A percentile compares a stretch with the other conserved stretches of the same genome.
Evolutionary conservation across 2,888 invertebrate species (phyloP).

Genomic region (Synanthedon formicaeformis): DNA sequence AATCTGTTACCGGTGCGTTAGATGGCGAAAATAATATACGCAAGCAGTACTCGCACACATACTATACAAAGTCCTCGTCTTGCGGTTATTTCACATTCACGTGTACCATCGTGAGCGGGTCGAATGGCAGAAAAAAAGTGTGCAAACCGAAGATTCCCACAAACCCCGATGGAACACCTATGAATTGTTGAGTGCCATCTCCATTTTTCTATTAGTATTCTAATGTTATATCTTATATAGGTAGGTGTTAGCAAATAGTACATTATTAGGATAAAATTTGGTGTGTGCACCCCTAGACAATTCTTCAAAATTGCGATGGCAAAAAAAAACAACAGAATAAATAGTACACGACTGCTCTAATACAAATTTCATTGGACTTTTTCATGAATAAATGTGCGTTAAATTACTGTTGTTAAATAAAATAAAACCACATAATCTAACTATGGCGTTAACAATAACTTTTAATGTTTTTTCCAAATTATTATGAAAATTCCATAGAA

Average conservation of each 20-base stretch:
- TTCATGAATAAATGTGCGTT: too few species aligned
- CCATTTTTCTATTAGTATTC: too few species aligned
- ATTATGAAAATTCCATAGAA: too few species aligned
- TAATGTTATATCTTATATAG: background rate
- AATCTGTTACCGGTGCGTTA: constrained; percentile 81
- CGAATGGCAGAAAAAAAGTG: constrained; percentile 82
- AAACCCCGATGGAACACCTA: constrained; percentile 80
- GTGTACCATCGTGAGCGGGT: constrained; percentile 82
- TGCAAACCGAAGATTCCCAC: constrained; percentile 84
- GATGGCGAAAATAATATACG: constrained; percentile 73
- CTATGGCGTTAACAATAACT: too few species aligned
- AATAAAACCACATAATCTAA: too few species aligned
- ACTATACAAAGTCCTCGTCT: constrained; percentile 87
- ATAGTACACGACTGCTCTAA: too few species aligned
- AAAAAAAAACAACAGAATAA: too few species aligned
- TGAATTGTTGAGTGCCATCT: constrained; percentile 55
- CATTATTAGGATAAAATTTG: background rate
- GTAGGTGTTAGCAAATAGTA: background rate
- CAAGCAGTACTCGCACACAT: constrained; percentile 81
- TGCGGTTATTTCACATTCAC: constrained; percentile 90
- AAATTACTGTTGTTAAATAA: too few species aligned
- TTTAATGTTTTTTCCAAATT: too few species aligned
- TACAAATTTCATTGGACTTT: too few species aligned
- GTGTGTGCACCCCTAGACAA: background rate
- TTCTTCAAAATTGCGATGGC: too few species aligned